These are phyloP conservation scores for Poicephalus meyeri DNA, from an alignment of 2,113 vertebrate species.

Conservation along the genomic window DNA sequence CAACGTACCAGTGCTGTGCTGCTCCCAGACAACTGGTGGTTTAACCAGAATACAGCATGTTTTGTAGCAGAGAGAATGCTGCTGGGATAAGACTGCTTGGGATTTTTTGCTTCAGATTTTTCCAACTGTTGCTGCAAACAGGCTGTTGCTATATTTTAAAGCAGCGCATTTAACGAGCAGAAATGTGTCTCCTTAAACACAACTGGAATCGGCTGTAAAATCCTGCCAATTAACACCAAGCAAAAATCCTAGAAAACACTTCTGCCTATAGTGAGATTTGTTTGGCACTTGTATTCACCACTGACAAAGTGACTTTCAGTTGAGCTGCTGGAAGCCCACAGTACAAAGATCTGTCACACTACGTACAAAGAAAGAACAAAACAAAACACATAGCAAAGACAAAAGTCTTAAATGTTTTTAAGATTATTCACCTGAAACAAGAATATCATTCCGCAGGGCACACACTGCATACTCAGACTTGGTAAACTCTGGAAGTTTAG, in stretches of 20 bases:
- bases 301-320: background rate
- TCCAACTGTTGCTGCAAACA: background rate
- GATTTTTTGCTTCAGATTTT: background rate
- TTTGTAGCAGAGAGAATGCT: background rate
- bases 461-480: slow-evolving; percentile 98
- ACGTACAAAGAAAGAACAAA: background rate
- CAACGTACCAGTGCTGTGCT: rapidly evolving
- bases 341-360: background rate
- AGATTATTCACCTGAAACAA: slow-evolving; percentile 90
- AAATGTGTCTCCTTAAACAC: background rate
- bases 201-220: background rate
- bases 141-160: background rate
- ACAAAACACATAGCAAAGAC: background rate
- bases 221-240: background rate
- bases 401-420: background rate
- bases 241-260: background rate
- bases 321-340: background rate
- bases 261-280: background rate
- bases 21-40: background rate
- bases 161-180: rapidly evolving
- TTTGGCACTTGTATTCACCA: background rate
- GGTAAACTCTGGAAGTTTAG: slow-evolving; percentile 97
- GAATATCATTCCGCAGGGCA: slow-evolving; percentile 94
- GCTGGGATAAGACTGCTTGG: background rate
- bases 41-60: background rate